These are phyloP conservation scores for Odontocerum albicorne DNA, from an alignment of 2,888 invertebrate genomes.

Conservation along the genomic window DNA sequence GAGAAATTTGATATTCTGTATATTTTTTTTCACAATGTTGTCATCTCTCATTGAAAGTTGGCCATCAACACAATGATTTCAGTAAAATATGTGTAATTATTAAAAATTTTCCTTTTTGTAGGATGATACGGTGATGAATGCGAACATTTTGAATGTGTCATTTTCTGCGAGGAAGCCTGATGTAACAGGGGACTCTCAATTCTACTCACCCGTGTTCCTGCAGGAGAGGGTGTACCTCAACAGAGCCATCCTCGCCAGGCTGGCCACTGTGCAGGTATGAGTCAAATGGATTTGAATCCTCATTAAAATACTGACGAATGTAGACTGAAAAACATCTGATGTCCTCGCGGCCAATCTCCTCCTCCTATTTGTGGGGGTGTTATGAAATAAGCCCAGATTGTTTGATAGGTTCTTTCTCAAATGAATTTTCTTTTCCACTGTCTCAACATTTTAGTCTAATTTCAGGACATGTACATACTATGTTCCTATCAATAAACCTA, in stretches of 20 bases:
- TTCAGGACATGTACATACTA: too few species aligned
- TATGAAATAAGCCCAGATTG: too few species aligned
- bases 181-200: conserved; percentile 70
- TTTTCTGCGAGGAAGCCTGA: conserved; percentile 87
- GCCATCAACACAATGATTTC: neutral
- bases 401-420: too few species aligned
- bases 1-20: too few species aligned
- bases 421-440: too few species aligned
- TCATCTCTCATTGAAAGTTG: conserved; percentile 1
- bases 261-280: conserved; percentile 80
- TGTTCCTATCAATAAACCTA: too few species aligned
- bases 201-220: conserved; percentile 85
- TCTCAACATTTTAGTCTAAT: neutral
- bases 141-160: conserved; percentile 89
- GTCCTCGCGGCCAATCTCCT: too few species aligned
- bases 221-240: conserved; percentile 94
- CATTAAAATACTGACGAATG: neutral
- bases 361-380: neutral
- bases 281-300: neutral
- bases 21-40: too few species aligned
- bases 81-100: neutral
- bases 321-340: too few species aligned
- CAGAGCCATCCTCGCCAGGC: conserved; percentile 78
- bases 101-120: conserved; percentile 43
- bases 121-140: conserved; percentile 88